Conservation (phyloP, 2,113 vertebrate species). For the Diglossa brunneiventris region DNA sequence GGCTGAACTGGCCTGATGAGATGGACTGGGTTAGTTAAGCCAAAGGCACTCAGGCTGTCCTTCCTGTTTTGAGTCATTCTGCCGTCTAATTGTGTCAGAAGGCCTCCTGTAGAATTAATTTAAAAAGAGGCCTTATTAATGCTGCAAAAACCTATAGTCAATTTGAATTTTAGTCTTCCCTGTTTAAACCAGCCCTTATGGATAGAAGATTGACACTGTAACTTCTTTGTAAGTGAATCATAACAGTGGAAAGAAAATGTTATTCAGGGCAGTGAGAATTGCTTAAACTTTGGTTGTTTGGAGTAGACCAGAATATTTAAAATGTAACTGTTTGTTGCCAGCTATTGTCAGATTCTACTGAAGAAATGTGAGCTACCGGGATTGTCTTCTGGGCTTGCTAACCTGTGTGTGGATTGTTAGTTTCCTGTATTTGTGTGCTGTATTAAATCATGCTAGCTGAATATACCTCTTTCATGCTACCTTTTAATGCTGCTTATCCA, state of each 20-base stretch:
- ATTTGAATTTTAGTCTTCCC: background rate
- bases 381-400: background rate
- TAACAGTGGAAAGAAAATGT: background rate
- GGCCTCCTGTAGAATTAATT: conserved; percentile 40
- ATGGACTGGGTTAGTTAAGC: background rate
- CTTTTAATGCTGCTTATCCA: background rate
- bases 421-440: background rate
- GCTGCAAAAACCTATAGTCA: background rate
- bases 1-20: background rate
- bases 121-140: background rate
- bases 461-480: background rate
- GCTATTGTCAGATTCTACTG: background rate
- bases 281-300: background rate
- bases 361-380: background rate
- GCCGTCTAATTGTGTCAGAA: background rate
- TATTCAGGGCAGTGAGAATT: background rate
- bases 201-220: background rate
- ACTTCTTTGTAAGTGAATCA: background rate
- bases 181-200: background rate
- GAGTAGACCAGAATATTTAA: background rate
- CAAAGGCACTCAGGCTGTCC: background rate
- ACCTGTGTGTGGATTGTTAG: background rate
- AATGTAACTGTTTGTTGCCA: background rate
- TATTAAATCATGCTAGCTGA: background rate
- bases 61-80: conserved; percentile 44